phyloP scores from a whole-genome alignment of 1,140 invertebrate species.

The Scaptomyza hsui region DNA sequence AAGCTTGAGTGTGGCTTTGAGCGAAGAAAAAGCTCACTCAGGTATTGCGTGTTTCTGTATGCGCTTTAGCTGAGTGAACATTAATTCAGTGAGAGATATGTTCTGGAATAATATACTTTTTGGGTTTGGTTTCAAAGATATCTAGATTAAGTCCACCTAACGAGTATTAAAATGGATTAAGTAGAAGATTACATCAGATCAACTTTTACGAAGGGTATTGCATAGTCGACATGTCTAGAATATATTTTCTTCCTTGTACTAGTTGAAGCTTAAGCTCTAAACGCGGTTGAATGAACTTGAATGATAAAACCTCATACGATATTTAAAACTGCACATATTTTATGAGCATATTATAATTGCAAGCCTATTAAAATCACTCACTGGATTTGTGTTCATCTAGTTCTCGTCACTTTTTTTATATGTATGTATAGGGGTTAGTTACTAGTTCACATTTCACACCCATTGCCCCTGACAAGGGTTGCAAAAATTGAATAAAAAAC shows the following conservation, averaged over 20 bases:
- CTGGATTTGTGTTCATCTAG: conserved; percentile 16
- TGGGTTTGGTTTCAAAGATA: too few species aligned
- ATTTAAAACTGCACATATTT: background rate
- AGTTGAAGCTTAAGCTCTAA: conserved; percentile 43
- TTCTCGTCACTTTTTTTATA: conserved; percentile 16
- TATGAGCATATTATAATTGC: conserved; percentile 7
- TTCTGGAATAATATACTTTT: background rate
- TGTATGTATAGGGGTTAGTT: conserved; percentile 37
- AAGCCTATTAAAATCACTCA: conserved; percentile 30
- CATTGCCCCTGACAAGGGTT: conserved; percentile 50
- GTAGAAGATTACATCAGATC: background rate
- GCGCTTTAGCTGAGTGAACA: too few species aligned
- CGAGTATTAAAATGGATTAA: too few species aligned
- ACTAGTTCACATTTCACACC: conserved; percentile 64
- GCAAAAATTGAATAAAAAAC: conserved; percentile 43
- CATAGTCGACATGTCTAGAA: background rate
- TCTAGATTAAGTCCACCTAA: too few species aligned
- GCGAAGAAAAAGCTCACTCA: conserved; percentile 40
- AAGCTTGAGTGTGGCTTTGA: conserved; percentile 58
- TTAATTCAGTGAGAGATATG: background rate
- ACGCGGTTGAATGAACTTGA: conserved; percentile 61
- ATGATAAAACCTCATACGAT: background rate
- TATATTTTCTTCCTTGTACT: conserved; percentile 18
- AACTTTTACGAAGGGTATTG: background rate
- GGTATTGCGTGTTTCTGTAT: too few species aligned